phyloP scores from a whole-genome alignment of 1,140 invertebrate genomes.

The Streblospio benedicti region DNA sequence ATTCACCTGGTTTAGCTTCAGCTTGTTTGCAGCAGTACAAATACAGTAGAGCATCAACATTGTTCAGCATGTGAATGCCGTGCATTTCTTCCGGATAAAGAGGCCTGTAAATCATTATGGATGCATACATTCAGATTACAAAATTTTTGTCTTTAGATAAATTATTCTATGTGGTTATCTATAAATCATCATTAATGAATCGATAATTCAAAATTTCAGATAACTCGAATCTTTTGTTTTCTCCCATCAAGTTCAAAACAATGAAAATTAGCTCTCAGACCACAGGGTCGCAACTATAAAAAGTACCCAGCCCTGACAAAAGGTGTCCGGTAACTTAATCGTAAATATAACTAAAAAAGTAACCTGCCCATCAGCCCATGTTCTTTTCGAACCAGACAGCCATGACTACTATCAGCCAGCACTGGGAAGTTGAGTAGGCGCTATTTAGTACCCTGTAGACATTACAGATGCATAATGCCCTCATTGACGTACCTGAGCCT shows the following conservation, averaged over 20 bases:
- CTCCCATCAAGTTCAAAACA: neutral
- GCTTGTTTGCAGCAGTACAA: constrained; percentile 63
- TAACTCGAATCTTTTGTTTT: neutral
- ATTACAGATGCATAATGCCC: too few relatives aligned
- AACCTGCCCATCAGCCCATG: too few relatives aligned
- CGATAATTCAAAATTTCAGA: neutral
- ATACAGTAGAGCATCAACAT: constrained; percentile 60
- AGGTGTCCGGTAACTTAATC: too few relatives aligned
- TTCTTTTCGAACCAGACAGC: too few relatives aligned
- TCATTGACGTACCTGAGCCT: too few relatives aligned
- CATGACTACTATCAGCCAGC: too few relatives aligned
- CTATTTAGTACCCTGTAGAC: too few relatives aligned
- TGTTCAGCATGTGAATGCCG: constrained; percentile 49
- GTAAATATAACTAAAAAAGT: too few relatives aligned
- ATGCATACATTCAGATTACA: neutral
- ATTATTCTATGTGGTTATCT: neutral
- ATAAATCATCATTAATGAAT: neutral
- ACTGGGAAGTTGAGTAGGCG: too few relatives aligned
- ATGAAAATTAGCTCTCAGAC: neutral
- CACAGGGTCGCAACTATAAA: neutral
- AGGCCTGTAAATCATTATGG: constrained; percentile 42
- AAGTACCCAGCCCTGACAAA: neutral
- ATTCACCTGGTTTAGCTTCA: constrained; percentile 58
- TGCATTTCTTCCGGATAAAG: constrained; percentile 56
- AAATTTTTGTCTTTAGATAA: neutral